A percentile compares a stretch with the other conserved stretches of the same genome.
Conservation (phyloP, 2,113 vertebrate species). For the Pollachius pollachius region DNA sequence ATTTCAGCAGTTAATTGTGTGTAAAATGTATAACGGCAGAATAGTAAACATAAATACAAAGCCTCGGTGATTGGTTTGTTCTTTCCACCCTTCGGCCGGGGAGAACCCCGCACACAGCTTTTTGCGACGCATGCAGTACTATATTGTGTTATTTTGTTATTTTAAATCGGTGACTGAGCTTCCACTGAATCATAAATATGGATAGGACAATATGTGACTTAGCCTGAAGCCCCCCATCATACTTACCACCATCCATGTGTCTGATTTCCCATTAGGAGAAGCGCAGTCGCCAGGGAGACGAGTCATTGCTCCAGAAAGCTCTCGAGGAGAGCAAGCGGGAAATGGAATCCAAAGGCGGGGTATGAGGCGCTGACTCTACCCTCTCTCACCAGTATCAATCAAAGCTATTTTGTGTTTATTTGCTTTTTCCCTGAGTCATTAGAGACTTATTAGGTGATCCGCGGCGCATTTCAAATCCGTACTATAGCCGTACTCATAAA, state of each 20-base stretch:
- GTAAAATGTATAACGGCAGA: no score
- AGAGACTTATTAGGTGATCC: no score
- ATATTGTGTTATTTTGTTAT: not conserved
- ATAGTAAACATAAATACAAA: no score
- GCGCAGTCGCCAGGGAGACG: conserved; percentile 82
- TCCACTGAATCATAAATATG: conserved; percentile 31
- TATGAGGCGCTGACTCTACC: conserved; percentile 47
- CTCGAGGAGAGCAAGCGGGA: conserved; percentile 75
- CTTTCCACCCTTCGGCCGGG: no score
- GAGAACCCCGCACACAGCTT: no score
- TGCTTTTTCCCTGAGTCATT: not conserved
- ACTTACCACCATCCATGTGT: conserved; percentile 34
- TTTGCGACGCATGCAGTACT: no score
- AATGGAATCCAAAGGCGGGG: conserved; percentile 76
- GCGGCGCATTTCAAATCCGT: no score
- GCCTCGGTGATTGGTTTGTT: no score
- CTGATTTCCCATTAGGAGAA: conserved; percentile 79
- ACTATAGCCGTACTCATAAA: no score
- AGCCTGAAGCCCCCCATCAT: conserved; percentile 15
- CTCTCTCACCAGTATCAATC: not conserved
- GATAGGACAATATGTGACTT: conserved; percentile 42
- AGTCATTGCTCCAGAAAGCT: conserved; percentile 77
- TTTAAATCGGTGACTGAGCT: conserved; percentile 13
- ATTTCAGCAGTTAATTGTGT: no score
- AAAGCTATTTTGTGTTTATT: not conserved